Base-by-base conservation (phyloP, 2,797 vertebrate species). In the Mormyrops attenuatus region DNA sequence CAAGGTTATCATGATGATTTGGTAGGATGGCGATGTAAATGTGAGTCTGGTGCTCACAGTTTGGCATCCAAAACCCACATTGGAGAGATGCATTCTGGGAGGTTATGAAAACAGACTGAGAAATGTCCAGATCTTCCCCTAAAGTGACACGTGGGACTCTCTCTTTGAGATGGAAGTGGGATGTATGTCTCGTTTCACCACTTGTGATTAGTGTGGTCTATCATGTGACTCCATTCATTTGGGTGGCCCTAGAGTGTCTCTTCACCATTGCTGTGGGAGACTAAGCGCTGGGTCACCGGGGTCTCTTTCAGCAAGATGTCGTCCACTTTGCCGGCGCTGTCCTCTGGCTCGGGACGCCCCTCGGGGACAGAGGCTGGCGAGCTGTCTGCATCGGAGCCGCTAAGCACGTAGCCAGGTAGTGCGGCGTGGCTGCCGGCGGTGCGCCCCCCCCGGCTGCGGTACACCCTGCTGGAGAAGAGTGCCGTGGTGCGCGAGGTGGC, bases 361-460 rank as follows among this genome's bases (percentile, higher is more conserved):
- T 95, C 93, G 0, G 91, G 96, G 88, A 95, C 92, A 88, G 94
- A 95, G 0, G 94, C 93, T 7, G 91, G 93, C 38, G 90, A 82
- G 90, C 94, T 94, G 90, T 96, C 96, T 44, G 94, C 96, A 89
- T 97, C 97, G 0, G 96, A 97, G 94, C 93, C 96, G 92, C 96
- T 96, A 92, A 96, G 94, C 52, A 97, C 96, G 1, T 97, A 97
- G 22, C 97, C 97, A 0, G 97, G 97, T 52, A 97, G 95, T 20
- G 94, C 96, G 89, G 96, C 82, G 0, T 95, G 96, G 66, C 89
- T 90, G 89, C 94, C 93, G 0, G 91, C 89, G 26, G 87, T 88
- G 0, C 91, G 55, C 3, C 91, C 60, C 0, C 90, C 91, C 0
- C 87, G 49, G 30, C 90, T 93, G 26, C 88, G 93, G 90, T 93